These are phyloP conservation scores for Iselma pallidipennis DNA, from an alignment of 2,888 invertebrate species.

Conservation along the genomic window DNA sequence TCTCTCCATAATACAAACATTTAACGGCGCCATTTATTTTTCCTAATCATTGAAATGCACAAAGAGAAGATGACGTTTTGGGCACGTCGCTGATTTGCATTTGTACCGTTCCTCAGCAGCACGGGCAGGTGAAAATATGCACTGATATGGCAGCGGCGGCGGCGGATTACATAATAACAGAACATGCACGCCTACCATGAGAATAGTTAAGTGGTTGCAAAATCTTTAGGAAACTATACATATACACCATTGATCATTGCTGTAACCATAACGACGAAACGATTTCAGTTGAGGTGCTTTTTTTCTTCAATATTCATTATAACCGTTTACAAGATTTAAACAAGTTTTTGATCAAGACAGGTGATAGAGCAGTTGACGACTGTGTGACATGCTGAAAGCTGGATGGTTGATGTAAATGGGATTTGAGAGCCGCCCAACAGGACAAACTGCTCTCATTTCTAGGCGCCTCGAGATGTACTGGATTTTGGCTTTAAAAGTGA, in stretches of 20 bases:
- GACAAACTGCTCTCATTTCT: too few relatives aligned
- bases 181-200: constrained; percentile 25
- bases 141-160: neutral
- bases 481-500: neutral
- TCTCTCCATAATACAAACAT: too few relatives aligned
- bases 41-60: neutral
- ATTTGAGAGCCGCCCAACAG: neutral
- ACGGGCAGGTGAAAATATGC: constrained; percentile 24
- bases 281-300: too few relatives aligned
- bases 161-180: constrained; percentile 19
- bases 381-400: neutral
- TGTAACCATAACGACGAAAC: neutral
- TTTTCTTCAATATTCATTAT: too few relatives aligned
- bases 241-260: constrained; percentile 11
- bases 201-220: constrained; percentile 22
- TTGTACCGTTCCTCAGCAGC: neutral
- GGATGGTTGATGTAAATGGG: neutral
- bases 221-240: constrained; percentile 13
- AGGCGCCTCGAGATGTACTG: neutral
- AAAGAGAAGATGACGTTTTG: neutral
- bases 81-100: constrained; percentile 1
- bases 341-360: neutral
- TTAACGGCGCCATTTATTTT: neutral
- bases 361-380: neutral
- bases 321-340: neutral